Evolutionary conservation across 2,113 vertebrate species (phyloP).

Genomic region (Odontesthes bonariensis): DNA sequence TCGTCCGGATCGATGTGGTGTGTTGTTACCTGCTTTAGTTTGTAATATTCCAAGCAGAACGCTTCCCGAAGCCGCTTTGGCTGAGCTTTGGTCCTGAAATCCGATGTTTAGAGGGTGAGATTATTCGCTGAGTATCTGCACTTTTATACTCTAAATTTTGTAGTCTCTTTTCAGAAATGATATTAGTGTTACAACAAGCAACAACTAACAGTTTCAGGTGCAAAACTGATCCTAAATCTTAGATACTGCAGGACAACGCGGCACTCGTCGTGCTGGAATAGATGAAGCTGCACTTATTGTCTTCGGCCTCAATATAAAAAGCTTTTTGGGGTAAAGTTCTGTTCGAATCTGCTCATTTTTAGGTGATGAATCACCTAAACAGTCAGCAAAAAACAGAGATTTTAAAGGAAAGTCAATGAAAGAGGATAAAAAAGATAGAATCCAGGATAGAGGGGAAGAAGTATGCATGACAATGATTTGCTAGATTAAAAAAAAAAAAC

Average conservation of each 20-base stretch:
- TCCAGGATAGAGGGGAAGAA: background rate
- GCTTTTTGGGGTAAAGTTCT: conserved; percentile 36
- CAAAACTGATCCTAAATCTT: conserved; percentile 7
- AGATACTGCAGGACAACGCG: background rate
- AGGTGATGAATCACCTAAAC: conserved; percentile 53
- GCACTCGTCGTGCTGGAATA: conserved; percentile 8
- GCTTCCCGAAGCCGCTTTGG: background rate
- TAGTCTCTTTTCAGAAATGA: conserved; percentile 18
- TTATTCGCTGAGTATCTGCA: conserved; percentile 10
- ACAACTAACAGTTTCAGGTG: background rate
- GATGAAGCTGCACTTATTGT: conserved; percentile 27
- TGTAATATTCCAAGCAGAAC: background rate
- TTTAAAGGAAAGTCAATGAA: background rate
- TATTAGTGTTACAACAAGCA: background rate
- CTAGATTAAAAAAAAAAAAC: conserved; percentile 19
- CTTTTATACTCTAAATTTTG: conserved; percentile 17
- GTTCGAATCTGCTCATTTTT: conserved; percentile 63
- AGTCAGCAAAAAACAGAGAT: conserved; percentile 4
- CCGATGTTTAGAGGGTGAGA: background rate
- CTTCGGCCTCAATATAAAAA: conserved; percentile 19
- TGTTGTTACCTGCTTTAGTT: background rate
- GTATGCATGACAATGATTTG: background rate
- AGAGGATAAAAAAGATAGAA: background rate
- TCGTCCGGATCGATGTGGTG: background rate
- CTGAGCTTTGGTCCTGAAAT: too few relatives aligned